Percentiles rank a stretch among this genome's conserved stretches.
Conservation (phyloP, 1,140 invertebrate species). For the Hyles vespertilio region DNA sequence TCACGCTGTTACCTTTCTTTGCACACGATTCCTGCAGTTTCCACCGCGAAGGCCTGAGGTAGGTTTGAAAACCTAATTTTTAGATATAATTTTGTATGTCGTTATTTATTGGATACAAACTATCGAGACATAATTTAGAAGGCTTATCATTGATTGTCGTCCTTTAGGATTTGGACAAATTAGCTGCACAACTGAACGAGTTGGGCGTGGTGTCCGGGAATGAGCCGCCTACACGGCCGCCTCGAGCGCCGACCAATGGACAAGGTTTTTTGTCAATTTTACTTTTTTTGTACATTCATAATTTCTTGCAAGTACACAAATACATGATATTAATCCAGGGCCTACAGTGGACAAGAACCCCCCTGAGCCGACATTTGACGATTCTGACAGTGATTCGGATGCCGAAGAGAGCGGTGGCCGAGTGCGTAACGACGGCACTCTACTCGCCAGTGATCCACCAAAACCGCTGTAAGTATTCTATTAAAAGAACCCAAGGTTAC, state of each 20-base stretch:
- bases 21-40: conserved; percentile 77
- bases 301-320: background rate
- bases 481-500: background rate
- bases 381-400: conserved; percentile 81
- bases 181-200: conserved; percentile 95
- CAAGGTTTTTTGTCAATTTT: conserved; percentile 42
- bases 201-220: conserved; percentile 84
- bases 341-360: conserved; percentile 65
- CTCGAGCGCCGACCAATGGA: conserved; percentile 75
- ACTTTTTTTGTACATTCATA: no score
- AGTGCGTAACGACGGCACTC: conserved; percentile 91
- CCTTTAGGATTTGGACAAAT: conserved; percentile 90
- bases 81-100: no score
- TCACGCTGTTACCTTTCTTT: conserved; percentile 76
- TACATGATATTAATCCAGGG: conserved; percentile 27
- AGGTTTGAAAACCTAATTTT: conserved; percentile 10
- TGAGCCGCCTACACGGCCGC: conserved; percentile 77
- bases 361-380: conserved; percentile 78
- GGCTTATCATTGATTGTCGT: conserved; percentile 4
- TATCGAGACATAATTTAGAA: background rate
- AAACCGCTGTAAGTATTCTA: conserved; percentile 91
- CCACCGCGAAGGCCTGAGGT: conserved; percentile 91
- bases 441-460: conserved; percentile 96
- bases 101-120: background rate
- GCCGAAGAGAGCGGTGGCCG: conserved; percentile 81